Percentiles rank a stretch among this genome's conserved stretches.
Conservation (phyloP, 2,113 vertebrate species). For the Pantherophis guttatus region DNA sequence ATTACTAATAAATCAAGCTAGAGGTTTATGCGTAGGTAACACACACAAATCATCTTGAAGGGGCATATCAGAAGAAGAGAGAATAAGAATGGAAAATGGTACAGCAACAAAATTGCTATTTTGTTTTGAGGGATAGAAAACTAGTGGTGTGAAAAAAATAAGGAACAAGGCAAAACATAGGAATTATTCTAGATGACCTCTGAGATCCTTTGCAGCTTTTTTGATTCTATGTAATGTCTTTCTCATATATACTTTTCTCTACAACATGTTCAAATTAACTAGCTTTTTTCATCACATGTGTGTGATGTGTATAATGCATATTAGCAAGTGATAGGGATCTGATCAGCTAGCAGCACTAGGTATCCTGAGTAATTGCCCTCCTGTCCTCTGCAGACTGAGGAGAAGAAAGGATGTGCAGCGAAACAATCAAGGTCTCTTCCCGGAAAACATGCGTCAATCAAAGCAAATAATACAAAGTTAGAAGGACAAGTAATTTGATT, state of each 20-base stretch:
- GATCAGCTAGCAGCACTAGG: neutral
- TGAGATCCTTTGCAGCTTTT: neutral
- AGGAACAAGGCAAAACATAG: neutral
- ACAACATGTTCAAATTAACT: neutral
- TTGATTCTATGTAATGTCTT: neutral
- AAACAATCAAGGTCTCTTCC: neutral
- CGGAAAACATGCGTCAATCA: neutral
- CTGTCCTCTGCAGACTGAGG: neutral
- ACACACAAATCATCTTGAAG: neutral
- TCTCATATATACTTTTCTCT: neutral
- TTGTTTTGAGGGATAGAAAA: neutral
- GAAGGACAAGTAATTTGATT: neutral
- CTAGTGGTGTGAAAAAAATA: neutral
- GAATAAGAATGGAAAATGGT: neutral
- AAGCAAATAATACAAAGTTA: neutral
- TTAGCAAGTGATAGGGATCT: neutral
- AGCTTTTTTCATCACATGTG: neutral
- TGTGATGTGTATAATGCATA: neutral
- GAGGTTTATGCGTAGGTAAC: neutral
- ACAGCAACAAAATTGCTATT: neutral
- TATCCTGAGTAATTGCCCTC: neutral
- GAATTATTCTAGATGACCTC: neutral
- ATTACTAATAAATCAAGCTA: neutral
- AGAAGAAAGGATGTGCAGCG: neutral
- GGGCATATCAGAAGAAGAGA: neutral